These are phyloP conservation scores for Amblyopsis rosae DNA, from an alignment of 2,113 vertebrate species.

Conservation along the genomic window DNA sequence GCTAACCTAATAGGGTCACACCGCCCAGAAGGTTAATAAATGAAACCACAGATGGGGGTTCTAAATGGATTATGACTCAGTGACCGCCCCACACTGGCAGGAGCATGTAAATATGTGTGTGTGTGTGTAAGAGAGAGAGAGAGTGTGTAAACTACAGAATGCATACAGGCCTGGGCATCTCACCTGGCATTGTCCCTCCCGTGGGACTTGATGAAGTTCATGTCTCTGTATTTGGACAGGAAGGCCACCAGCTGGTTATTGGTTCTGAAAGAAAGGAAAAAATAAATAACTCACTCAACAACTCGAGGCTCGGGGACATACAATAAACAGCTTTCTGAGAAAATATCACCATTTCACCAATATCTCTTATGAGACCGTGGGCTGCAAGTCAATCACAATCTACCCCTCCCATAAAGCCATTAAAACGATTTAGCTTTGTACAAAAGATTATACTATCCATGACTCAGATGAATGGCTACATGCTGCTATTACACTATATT, in stretches of 20 bases:
- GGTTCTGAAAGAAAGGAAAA: conserved; percentile 77
- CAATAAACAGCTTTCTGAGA: neutral
- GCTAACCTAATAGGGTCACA: conserved; percentile 33
- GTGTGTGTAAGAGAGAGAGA: neutral
- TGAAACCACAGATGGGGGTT: conserved; percentile 57
- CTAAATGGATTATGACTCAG: conserved; percentile 65
- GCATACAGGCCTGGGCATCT: conserved; percentile 7
- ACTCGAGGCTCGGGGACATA: neutral
- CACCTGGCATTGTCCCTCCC: conserved; percentile 98
- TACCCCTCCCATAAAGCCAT: conserved; percentile 14
- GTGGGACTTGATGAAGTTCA: conserved; percentile 99
- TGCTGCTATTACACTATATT: conserved; percentile 53
- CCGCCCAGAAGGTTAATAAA: conserved; percentile 67
- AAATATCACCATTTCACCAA: neutral
- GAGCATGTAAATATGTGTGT: conserved; percentile 15
- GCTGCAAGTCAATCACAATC: conserved; percentile 1
- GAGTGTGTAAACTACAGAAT: neutral
- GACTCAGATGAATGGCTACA: conserved; percentile 60
- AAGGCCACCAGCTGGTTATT: conserved; percentile 96
- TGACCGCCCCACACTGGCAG: conserved; percentile 18
- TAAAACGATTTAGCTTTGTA: conserved; percentile 49
- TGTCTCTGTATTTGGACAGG: conserved; percentile 92
- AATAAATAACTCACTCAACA: conserved; percentile 22
- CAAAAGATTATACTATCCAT: conserved; percentile 48
- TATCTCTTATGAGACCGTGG: neutral